These are phyloP conservation scores for Crotalus tigris DNA, from an alignment of 2,113 vertebrate species.

Conservation along the genomic window DNA sequence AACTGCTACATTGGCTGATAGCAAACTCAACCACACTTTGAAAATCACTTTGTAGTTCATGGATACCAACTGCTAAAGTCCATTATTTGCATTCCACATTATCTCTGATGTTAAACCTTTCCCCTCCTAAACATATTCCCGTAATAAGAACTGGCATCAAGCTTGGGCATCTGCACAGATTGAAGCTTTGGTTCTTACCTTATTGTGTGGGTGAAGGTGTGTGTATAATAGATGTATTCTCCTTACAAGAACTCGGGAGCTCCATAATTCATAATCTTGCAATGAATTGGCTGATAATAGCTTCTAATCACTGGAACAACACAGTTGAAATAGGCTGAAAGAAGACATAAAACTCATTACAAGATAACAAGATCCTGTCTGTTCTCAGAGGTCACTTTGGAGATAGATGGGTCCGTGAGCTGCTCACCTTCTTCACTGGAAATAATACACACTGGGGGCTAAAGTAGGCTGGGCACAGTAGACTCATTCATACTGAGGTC, in stretches of 20 bases:
- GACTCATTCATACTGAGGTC: background rate
- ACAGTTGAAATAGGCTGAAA: conserved; percentile 72
- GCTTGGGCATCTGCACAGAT: conserved; percentile 11
- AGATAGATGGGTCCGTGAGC: conserved; percentile 67
- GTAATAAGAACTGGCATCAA: background rate
- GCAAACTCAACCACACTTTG: background rate
- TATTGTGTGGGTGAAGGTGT: background rate
- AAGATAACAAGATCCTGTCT: conserved; percentile 78
- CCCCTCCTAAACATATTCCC: conserved; percentile 1
- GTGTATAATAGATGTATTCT: background rate
- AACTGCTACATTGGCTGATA: background rate
- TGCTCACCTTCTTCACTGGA: conserved; percentile 67
- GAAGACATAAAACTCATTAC: conserved; percentile 79
- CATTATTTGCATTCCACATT: rapidly evolving
- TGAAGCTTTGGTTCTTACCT: conserved; percentile 48
- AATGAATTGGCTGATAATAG: conserved; percentile 68
- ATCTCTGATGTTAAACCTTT: conserved; percentile 10
- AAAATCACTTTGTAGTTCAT: conserved; percentile 2
- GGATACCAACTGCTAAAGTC: rapidly evolving
- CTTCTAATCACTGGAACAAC: conserved; percentile 74
- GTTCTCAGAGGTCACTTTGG: conserved; percentile 69
- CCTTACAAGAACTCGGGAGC: conserved; percentile 26
- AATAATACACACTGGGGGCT: conserved; percentile 33
- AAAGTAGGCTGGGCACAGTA: background rate
- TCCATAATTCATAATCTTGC: conserved; percentile 74